phyloP scores from a whole-genome alignment of 2,113 vertebrate genomes.

The Baryphthengus martii region DNA sequence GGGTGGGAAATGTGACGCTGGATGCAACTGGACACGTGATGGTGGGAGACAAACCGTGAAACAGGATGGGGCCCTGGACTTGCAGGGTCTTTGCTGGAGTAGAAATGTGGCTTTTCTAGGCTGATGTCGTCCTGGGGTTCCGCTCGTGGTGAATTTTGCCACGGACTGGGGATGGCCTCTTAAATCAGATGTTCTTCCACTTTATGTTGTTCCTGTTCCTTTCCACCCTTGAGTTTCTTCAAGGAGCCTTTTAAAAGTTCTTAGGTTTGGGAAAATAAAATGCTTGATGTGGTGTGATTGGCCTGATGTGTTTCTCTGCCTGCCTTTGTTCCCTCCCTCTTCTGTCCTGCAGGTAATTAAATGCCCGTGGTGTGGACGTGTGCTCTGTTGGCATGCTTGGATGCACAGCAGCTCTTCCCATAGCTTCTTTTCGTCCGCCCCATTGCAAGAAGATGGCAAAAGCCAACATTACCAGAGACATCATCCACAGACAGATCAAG shows the following conservation, averaged over 20 bases:
- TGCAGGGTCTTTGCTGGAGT: background rate
- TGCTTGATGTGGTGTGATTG: fast-evolving
- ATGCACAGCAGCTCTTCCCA: constrained; percentile 76
- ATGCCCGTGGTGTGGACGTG: constrained; percentile 38
- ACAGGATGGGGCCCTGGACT: background rate
- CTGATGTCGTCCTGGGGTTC: background rate
- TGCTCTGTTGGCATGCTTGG: constrained; percentile 70
- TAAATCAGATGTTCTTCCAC: background rate
- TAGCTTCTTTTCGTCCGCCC: constrained; percentile 65
- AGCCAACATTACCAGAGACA: constrained; percentile 91
- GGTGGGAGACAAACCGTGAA: background rate
- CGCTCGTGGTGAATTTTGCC: background rate
- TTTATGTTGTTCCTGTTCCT: fast-evolving
- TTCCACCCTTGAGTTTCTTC: background rate
- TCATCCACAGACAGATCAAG: constrained; percentile 90
- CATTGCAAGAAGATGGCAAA: constrained; percentile 86
- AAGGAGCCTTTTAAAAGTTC: background rate
- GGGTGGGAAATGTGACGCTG: background rate
- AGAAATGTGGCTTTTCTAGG: background rate
- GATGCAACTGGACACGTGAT: fast-evolving
- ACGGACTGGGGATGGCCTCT: background rate
- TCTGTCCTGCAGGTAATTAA: constrained; percentile 67
- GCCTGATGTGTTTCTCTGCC: background rate
- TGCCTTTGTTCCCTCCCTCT: background rate
- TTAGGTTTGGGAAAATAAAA: background rate